Conservation (phyloP, 2,888 invertebrate species). For the Odontocolon sp. region DNA sequence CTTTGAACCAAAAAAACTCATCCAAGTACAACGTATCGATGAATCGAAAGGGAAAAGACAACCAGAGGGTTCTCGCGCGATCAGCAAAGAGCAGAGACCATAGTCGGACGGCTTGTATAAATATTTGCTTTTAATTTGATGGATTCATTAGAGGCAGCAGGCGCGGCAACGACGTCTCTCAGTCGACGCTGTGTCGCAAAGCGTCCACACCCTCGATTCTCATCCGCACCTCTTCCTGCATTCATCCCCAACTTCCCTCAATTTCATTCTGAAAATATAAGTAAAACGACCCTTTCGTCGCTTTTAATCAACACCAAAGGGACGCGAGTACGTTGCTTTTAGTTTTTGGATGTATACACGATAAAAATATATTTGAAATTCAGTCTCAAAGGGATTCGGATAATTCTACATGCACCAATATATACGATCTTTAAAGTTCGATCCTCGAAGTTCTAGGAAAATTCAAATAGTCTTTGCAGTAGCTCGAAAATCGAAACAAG, state of each 20-base stretch:
- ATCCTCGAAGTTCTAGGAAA: neutral
- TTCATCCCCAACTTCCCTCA: constrained; percentile 1
- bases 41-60: constrained; percentile 43
- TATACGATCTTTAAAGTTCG: no score
- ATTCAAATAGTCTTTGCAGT: neutral
- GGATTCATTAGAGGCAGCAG: constrained; percentile 62
- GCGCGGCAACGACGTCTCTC: constrained; percentile 27
- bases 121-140: constrained; percentile 67
- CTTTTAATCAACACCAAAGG: constrained; percentile 20
- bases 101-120: constrained; percentile 52
- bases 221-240: constrained; percentile 15
- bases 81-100: constrained; percentile 3
- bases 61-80: neutral
- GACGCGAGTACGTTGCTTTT: neutral
- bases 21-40: constrained; percentile 52
- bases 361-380: neutral
- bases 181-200: neutral
- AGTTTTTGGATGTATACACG: neutral
- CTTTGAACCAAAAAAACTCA: constrained; percentile 22
- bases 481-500: constrained; percentile 1
- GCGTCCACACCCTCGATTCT: constrained; percentile 29
- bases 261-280: constrained; percentile 36
- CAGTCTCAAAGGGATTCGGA: no score
- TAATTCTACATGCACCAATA: neutral
- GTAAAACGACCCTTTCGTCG: constrained; percentile 1